Evolutionary conservation across 2,888 invertebrate species (phyloP), one percentile per base, ranked within the genome.

Genomic region (Isoperla grammatica): DNA sequence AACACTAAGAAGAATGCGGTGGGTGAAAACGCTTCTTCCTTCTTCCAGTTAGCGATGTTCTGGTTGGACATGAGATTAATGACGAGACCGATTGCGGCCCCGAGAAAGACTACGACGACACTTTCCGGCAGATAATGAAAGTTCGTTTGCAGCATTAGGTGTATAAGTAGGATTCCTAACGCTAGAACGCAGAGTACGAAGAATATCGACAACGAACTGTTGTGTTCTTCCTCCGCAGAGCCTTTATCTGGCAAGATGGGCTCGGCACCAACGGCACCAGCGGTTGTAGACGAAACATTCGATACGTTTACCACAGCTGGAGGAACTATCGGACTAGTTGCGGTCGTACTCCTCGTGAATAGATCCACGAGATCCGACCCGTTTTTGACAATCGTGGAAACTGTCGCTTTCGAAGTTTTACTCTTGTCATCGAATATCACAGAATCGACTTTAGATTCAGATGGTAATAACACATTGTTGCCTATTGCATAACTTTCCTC

Each of bases 101-200:
- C 97, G 15, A 99, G 79, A 70, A 97, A 90, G 17, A 99, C 95
- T 64, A 98, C 93, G 4, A 96, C 97, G 58, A 99, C 90, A 75
- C 95, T 96, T 75, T 99, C 99, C 0, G 99, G 99, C 37, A 99
- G 80, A 75, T 95, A 99, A 67, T 95, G 93, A 71, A 98, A 93
- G 67, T 95, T 92, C 11, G 95, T 95, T 74, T 94, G 90, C 22
- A 99, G 80, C 87, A 99, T 88, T 3, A 93, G 80, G 73, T 99
- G 98, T 66, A 98, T 96, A 22, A 97, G 77, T 53, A 99, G 76
- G 66, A 98, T 97, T 57, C 96, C 95, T 60, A 98, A 76, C 54
- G 95, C 96, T 61, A 99, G 80, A 11, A 99, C 93, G 70, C 95
- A 91, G 0, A 99, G 80, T 12, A 99, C 96, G 74, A 99, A 98